Evolutionary conservation across 2,113 vertebrate genomes (phyloP).

Genomic region (Tupaia tana): DNA sequence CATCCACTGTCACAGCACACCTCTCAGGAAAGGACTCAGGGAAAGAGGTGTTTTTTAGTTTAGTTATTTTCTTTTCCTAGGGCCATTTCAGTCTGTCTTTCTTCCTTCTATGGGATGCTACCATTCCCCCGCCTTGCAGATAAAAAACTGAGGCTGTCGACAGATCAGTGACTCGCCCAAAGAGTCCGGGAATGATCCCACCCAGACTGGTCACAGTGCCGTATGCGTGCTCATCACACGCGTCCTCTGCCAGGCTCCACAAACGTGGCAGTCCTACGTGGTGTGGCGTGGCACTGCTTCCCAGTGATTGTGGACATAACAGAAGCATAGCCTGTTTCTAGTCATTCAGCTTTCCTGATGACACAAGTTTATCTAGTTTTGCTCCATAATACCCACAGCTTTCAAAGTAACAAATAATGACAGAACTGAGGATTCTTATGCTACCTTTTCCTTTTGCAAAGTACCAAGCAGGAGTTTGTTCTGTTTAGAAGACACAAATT

Average conservation of each 20-base stretch:
- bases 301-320: neutral
- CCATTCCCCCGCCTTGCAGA: neutral
- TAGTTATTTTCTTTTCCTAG: neutral
- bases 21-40: neutral
- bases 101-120: neutral
- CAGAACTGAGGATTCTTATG: neutral
- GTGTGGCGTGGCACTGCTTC: neutral
- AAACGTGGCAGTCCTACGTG: neutral
- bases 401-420: neutral
- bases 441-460: neutral
- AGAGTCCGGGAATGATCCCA: neutral
- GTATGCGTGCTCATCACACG: fast-evolving
- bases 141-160: neutral
- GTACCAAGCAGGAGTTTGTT: neutral
- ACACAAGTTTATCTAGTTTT: neutral
- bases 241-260: too few relatives aligned
- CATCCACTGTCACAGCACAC: neutral
- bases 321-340: neutral
- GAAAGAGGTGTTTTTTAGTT: neutral
- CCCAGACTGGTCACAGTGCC: neutral
- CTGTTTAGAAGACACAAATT: neutral
- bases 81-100: neutral
- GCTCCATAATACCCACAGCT: neutral
- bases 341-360: neutral
- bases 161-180: neutral